A percentile compares a stretch with the other conserved stretches of the same genome.
These are phyloP conservation scores for Nycteola revayana DNA, from an alignment of 2,888 invertebrate genomes.

Conservation along the genomic window DNA sequence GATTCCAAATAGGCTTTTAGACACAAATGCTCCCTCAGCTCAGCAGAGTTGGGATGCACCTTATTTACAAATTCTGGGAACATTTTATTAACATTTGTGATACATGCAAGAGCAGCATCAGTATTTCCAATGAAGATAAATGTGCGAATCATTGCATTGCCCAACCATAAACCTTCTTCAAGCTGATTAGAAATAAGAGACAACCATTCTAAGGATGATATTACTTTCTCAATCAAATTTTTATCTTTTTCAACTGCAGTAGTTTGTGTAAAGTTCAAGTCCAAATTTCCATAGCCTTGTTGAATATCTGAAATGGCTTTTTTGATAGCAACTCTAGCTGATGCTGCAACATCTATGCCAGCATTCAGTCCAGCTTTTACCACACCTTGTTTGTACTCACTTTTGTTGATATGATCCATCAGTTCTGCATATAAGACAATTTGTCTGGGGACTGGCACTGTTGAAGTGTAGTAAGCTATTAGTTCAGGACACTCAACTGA, in stretches of 20 bases:
- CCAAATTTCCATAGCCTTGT: constrained; percentile 71
- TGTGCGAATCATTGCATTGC: constrained; percentile 93
- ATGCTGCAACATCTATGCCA: constrained; percentile 91
- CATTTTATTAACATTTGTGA: constrained; percentile 66
- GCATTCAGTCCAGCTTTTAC: constrained; percentile 87
- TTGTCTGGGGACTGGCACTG: constrained; percentile 83
- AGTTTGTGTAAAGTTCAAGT: constrained; percentile 83
- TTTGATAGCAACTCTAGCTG: constrained; percentile 93
- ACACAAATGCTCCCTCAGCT: constrained; percentile 92
- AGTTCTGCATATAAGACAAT: constrained; percentile 85
- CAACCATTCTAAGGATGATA: constrained; percentile 91
- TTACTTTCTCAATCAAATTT: constrained; percentile 62
- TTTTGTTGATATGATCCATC: constrained; percentile 84
- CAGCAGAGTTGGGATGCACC: constrained; percentile 64
- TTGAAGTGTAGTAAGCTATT: constrained; percentile 93
- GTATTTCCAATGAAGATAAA: constrained; percentile 92
- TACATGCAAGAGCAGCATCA: constrained; percentile 90
- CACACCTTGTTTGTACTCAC: constrained; percentile 84
- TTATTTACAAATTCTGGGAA: constrained; percentile 61
- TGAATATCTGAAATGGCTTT: constrained; percentile 80
- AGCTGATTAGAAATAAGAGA: constrained; percentile 89
- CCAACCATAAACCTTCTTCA: constrained; percentile 91
- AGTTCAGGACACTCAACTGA: constrained; percentile 87
- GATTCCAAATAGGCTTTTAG: constrained; percentile 94
- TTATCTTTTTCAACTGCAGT: constrained; percentile 83